A percentile compares a stretch with the other conserved stretches of the same genome.
These are phyloP conservation scores for Parasteatoda lunata DNA, from an alignment of 2,888 invertebrate species.

Conservation along the genomic window DNA sequence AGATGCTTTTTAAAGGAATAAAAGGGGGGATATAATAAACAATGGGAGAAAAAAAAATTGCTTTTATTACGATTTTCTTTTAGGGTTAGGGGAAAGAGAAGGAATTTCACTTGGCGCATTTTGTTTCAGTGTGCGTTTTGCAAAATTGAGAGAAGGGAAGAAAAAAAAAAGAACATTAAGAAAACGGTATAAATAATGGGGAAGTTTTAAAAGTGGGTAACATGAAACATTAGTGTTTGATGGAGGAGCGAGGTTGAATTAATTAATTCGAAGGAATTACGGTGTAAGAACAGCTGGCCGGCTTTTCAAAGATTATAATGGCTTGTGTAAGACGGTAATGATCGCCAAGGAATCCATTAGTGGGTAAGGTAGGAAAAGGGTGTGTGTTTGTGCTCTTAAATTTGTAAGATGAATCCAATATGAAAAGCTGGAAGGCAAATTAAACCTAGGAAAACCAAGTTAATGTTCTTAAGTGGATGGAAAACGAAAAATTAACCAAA, in stretches of 20 bases:
- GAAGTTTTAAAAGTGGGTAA: conserved; percentile 41
- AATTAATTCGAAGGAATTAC: conserved; percentile 52
- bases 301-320: conserved; percentile 24
- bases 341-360: conserved; percentile 35
- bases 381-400: not conserved
- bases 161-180: conserved; percentile 27
- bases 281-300: conserved; percentile 43
- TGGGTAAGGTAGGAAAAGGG: not conserved
- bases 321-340: conserved; percentile 21
- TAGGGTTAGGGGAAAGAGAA: conserved; percentile 11
- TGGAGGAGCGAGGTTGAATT: conserved; percentile 26
- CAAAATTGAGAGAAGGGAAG: not conserved
- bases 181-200: conserved; percentile 47
- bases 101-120: conserved; percentile 47
- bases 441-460: not conserved
- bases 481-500: not conserved
- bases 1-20: conserved; percentile 35
- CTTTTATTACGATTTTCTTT: conserved; percentile 45
- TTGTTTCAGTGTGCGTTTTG: conserved; percentile 31
- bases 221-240: conserved; percentile 52
- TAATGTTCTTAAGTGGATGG: not conserved
- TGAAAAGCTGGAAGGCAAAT: not conserved
- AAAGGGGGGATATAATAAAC: conserved; percentile 3
- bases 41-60: conserved; percentile 15
- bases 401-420: conserved; percentile 1